phyloP scores from a whole-genome alignment of 2,113 vertebrate genomes.

The Romanogobio albipinnatus region DNA sequence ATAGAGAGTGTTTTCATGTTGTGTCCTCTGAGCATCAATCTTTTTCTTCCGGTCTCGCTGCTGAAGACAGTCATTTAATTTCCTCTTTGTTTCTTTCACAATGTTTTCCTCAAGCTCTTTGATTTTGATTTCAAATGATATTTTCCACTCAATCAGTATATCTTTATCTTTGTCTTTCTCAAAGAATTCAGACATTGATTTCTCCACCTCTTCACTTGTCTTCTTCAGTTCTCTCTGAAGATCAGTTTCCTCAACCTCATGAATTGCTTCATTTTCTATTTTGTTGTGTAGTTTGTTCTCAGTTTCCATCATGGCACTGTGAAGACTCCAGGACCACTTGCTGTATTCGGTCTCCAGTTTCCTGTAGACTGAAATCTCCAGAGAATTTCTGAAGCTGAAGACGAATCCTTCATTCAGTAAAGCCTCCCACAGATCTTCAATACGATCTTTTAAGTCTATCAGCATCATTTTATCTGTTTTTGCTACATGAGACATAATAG shows the following conservation, averaged over 20 bases:
- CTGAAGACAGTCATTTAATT: background rate
- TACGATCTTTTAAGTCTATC: constrained; percentile 64
- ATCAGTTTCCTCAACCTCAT: background rate
- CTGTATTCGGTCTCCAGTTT: constrained; percentile 40
- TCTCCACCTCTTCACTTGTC: constrained; percentile 42
- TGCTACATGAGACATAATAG: constrained; percentile 2
- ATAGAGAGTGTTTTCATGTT: background rate
- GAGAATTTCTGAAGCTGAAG: constrained; percentile 73
- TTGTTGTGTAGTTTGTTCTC: constrained; percentile 63
- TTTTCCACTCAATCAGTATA: constrained; percentile 28
- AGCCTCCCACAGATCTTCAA: constrained; percentile 45
- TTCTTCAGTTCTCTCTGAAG: constrained; percentile 30
- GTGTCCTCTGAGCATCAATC: background rate
- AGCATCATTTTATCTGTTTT: constrained; percentile 46
- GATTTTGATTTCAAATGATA: background rate
- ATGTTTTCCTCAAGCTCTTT: background rate
- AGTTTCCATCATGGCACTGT: constrained; percentile 58
- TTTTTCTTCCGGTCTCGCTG: background rate
- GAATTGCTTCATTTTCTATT: constrained; percentile 33
- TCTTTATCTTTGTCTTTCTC: constrained; percentile 61
- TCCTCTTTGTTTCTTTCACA: background rate
- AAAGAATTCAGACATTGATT: constrained; percentile 44
- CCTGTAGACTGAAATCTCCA: constrained; percentile 63
- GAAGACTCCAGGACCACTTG: constrained; percentile 44
- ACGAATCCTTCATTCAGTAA: constrained; percentile 61